These are phyloP conservation scores for Plutella xylostella DNA, from an alignment of 2,888 invertebrate species.

Conservation along the genomic window DNA sequence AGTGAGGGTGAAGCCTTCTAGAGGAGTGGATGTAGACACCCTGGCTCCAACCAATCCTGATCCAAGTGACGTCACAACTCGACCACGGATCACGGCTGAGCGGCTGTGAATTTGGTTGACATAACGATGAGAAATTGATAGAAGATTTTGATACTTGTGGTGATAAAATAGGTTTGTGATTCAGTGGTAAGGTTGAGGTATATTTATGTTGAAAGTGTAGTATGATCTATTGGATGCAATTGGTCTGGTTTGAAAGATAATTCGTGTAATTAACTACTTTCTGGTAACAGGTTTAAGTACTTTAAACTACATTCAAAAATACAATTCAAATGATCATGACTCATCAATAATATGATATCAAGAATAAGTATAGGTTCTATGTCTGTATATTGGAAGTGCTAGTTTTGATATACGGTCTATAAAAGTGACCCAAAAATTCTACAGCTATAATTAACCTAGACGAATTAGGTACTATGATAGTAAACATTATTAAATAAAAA, in stretches of 20 bases:
- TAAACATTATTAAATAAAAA: constrained; percentile 65
- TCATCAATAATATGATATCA: too few relatives aligned
- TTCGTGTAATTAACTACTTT: too few relatives aligned
- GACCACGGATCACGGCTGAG: constrained; percentile 96
- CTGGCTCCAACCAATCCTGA: constrained; percentile 96
- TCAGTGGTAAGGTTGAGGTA: too few relatives aligned
- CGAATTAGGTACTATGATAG: too few relatives aligned
- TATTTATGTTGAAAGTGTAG: too few relatives aligned
- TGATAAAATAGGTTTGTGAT: too few relatives aligned
- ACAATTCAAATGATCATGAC: too few relatives aligned
- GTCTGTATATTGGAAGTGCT: constrained; percentile 2
- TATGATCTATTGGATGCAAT: too few relatives aligned
- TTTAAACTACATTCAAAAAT: too few relatives aligned
- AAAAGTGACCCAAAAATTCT: background rate
- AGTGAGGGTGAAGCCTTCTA: constrained; percentile 95
- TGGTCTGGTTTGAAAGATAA: too few relatives aligned
- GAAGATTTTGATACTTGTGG: constrained; percentile 6
- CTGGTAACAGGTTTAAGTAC: too few relatives aligned
- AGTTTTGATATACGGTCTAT: background rate
- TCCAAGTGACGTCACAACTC: constrained; percentile 90
- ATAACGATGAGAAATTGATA: constrained; percentile 15
- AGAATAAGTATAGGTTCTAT: too few relatives aligned
- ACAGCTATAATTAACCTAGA: constrained; percentile 12
- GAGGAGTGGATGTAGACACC: constrained; percentile 93
- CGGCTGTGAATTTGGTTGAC: constrained; percentile 89